phyloP scores from a whole-genome alignment of 2,113 vertebrate species.

The Prietella phreatophila region DNA sequence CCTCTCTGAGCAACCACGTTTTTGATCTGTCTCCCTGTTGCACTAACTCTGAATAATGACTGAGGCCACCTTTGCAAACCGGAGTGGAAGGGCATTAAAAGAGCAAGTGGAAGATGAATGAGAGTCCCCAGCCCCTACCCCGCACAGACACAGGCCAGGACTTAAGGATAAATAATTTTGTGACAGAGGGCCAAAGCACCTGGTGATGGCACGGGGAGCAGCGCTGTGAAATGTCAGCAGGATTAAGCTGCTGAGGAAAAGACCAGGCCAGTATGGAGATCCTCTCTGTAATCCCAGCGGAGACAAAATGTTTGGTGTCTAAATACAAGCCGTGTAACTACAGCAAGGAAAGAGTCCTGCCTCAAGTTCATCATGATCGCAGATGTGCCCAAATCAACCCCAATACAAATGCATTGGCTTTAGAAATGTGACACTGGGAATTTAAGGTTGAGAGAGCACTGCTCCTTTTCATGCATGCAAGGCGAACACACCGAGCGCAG shows the following conservation, averaged over 20 bases:
- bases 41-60: conserved; percentile 44
- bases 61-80: conserved; percentile 42
- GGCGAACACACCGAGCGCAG: conserved; percentile 35
- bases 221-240: conserved; percentile 61
- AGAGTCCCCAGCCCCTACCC: conserved; percentile 14
- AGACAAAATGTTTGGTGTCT: conserved; percentile 43
- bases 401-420: conserved; percentile 65
- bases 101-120: conserved; percentile 40
- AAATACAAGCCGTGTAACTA: not conserved
- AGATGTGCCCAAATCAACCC: conserved; percentile 57
- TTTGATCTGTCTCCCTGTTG: conserved; percentile 39
- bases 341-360: conserved; percentile 2
- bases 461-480: conserved; percentile 44
- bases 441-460: not conserved
- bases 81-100: conserved; percentile 41
- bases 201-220: conserved; percentile 4
- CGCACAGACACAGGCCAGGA: conserved; percentile 21
- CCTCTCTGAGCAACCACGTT: conserved; percentile 23
- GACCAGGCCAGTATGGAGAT: conserved; percentile 40
- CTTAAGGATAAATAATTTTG: conserved; percentile 48
- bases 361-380: conserved; percentile 55
- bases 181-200: conserved; percentile 23
- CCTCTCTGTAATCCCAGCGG: conserved; percentile 53
- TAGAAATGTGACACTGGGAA: not conserved
- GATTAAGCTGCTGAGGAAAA: conserved; percentile 55